Evolutionary conservation across 1,140 invertebrate species (phyloP).

Genomic region (Plodia interpunctella): DNA sequence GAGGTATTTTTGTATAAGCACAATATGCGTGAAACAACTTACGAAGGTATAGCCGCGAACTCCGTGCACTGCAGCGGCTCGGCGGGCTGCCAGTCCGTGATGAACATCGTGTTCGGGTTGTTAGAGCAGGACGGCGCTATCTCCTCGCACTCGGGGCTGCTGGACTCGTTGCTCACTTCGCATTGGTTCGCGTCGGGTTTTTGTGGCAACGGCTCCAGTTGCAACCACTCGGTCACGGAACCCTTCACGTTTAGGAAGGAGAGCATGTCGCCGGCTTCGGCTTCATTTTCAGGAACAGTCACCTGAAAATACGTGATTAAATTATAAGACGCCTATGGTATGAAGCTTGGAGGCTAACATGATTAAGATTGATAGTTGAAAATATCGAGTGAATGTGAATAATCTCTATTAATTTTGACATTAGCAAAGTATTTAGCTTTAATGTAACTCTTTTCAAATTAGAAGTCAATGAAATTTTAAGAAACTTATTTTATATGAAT

Average conservation of each 20-base stretch:
- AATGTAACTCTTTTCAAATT: too few relatives aligned
- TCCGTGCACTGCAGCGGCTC: slow-evolving; percentile 46
- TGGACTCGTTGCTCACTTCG: slow-evolving; percentile 18
- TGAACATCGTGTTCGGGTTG: slow-evolving; percentile 43
- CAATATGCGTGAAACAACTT: too few relatives aligned
- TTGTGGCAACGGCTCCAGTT: slow-evolving; percentile 46
- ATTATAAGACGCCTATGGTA: too few relatives aligned
- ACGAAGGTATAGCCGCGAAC: slow-evolving; percentile 73
- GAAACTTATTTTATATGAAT: too few relatives aligned
- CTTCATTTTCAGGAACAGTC: neutral
- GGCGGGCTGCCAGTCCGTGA: slow-evolving; percentile 61
- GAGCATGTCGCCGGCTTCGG: slow-evolving; percentile 35
- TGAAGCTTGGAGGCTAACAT: too few relatives aligned
- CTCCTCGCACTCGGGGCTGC: too few relatives aligned
- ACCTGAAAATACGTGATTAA: slow-evolving; percentile 15
- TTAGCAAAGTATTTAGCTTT: too few relatives aligned
- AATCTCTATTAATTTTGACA: too few relatives aligned
- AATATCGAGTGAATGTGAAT: too few relatives aligned
- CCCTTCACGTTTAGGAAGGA: slow-evolving; percentile 58
- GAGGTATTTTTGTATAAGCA: too few relatives aligned
- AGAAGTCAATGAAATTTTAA: too few relatives aligned
- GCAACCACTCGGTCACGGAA: slow-evolving; percentile 54
- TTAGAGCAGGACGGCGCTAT: slow-evolving; percentile 11
- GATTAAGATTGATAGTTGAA: too few relatives aligned
- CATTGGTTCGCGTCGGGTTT: slow-evolving; percentile 29